phyloP scores from a whole-genome alignment of 1,140 invertebrate species.

The Frieseomelitta varia region DNA sequence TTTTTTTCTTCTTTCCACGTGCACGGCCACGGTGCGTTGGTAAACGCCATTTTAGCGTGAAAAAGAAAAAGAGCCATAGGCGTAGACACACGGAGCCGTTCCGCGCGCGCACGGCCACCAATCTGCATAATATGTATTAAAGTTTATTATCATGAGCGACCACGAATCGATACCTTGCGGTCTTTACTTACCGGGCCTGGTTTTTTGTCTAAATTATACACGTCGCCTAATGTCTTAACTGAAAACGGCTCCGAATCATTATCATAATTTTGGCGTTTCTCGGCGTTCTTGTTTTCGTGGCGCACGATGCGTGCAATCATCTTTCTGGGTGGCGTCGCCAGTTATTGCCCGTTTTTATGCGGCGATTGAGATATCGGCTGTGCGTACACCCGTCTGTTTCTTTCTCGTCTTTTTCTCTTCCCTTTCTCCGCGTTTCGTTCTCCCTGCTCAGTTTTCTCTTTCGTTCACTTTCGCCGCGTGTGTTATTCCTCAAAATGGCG shows the following conservation, averaged over 20 bases:
- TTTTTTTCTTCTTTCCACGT: neutral
- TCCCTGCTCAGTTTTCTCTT: neutral
- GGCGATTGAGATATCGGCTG: conserved; percentile 77
- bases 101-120: conserved; percentile 51
- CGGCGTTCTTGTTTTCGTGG: conserved; percentile 72
- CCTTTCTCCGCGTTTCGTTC: neutral
- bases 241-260: conserved; percentile 80
- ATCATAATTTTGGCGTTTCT: conserved; percentile 81
- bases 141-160: conserved; percentile 77
- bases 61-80: conserved; percentile 26
- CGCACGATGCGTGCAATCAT: conserved; percentile 74
- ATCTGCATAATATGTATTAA: conserved; percentile 80
- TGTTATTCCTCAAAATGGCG: neutral
- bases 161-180: conserved; percentile 63
- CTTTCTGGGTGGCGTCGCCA: conserved; percentile 78
- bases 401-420: neutral
- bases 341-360: conserved; percentile 78
- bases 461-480: neutral
- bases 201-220: conserved; percentile 80
- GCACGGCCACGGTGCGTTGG: neutral
- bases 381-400: neutral
- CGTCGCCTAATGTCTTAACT: conserved; percentile 81
- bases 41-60: conserved; percentile 16
- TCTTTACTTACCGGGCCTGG: conserved; percentile 75
- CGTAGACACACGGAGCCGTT: conserved; percentile 13